Percentiles rank a stretch among this genome's conserved stretches.
These are phyloP conservation scores for Baryphthengus martii DNA, from an alignment of 2,113 vertebrate genomes.

Conservation along the genomic window DNA sequence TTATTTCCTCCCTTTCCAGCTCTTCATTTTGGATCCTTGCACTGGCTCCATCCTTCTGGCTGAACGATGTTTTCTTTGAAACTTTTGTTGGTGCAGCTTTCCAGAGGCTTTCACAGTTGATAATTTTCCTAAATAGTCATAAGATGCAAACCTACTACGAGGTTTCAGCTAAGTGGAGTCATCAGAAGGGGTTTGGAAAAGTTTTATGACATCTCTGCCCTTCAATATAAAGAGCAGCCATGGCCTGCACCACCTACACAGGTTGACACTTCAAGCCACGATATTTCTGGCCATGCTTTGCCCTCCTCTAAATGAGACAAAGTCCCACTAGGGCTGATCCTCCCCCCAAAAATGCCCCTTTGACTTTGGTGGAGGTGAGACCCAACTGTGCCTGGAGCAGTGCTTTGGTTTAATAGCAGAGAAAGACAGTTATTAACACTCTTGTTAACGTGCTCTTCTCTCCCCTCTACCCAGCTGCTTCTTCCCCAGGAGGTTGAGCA, in stretches of 20 bases:
- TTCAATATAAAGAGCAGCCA: neutral
- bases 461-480: neutral
- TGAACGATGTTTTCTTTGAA: conserved; percentile 31
- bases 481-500: neutral
- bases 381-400: neutral
- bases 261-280: neutral
- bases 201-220: neutral
- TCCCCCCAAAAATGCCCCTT: neutral
- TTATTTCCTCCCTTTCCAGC: neutral
- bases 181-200: neutral
- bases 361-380: neutral
- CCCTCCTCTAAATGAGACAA: neutral
- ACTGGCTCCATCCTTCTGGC: neutral
- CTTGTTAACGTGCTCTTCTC: neutral
- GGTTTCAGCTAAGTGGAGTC: neutral
- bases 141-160: neutral
- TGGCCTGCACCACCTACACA: neutral
- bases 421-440: rapidly evolving
- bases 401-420: neutral
- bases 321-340: neutral
- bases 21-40: conserved; percentile 26
- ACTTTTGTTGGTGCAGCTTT: neutral
- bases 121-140: neutral
- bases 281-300: neutral
- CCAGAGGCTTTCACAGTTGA: neutral